Percentiles rank a stretch among this genome's conserved stretches.
These are phyloP conservation scores for Cossypha polioptera DNA, from an alignment of 2,797 vertebrate species.

Conservation along the genomic window DNA sequence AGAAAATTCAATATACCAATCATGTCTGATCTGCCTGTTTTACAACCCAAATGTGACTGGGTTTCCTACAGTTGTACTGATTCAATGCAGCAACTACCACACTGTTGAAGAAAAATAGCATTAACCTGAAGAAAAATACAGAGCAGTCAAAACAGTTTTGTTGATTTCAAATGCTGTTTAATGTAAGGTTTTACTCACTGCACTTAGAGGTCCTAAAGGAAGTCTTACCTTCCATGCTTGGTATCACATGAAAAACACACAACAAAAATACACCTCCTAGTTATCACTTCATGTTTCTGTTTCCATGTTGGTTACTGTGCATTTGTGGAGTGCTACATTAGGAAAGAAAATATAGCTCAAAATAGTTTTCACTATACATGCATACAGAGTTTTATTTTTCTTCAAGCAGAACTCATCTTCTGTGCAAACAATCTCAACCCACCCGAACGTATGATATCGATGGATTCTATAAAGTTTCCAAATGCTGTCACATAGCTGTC, in stretches of 20 bases:
- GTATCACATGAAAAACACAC: neutral
- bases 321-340: neutral
- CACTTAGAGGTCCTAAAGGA: neutral
- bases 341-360: neutral
- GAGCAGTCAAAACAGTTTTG: neutral
- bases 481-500: neutral
- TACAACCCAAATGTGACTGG: neutral
- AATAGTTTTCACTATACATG: neutral
- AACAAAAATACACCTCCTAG: fast-evolving
- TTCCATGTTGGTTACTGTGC: neutral
- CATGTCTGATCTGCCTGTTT: neutral
- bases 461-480: neutral
- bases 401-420: neutral
- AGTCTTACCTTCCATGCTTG: neutral
- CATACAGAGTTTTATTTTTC: neutral
- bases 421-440: neutral
- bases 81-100: neutral
- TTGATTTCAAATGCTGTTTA: neutral
- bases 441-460: neutral
- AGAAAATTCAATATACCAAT: neutral
- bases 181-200: neutral
- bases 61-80: neutral
- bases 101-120: neutral
- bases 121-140: conserved; percentile 2
- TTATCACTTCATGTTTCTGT: neutral